phyloP scores from a whole-genome alignment of 64 coral and sea anemone species.

The Montipora efflorescens region DNA sequence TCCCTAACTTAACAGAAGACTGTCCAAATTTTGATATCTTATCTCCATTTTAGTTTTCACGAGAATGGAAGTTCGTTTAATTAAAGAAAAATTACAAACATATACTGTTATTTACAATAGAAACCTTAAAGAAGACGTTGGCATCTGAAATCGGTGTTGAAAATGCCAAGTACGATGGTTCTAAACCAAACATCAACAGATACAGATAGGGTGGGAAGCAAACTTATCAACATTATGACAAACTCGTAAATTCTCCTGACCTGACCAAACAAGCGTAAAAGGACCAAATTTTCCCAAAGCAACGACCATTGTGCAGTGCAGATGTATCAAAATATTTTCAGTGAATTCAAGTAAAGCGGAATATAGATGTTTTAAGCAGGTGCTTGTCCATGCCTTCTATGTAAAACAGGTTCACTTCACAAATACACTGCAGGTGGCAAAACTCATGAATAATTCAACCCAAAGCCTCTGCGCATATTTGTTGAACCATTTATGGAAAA shows the following conservation, averaged over 20 bases:
- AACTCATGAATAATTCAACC: constrained; percentile 3
- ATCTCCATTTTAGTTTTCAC: not conserved
- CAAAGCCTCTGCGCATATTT: not conserved
- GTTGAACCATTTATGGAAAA: not conserved
- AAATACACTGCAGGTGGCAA: constrained; percentile 27
- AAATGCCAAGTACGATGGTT: not conserved
- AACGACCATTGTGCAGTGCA: constrained; percentile 5
- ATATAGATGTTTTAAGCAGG: not conserved
- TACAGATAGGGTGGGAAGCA: not conserved
- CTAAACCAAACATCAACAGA: not conserved
- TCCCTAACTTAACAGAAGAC: not conserved
- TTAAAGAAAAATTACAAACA: not conserved
- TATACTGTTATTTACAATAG: not conserved
- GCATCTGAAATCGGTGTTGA: not conserved
- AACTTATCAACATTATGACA: not conserved
- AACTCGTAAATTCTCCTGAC: not conserved
- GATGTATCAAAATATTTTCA: not conserved
- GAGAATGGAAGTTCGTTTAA: not conserved
- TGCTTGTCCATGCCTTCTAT: not conserved
- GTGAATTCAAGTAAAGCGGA: not conserved
- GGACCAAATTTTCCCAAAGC: constrained; percentile 62
- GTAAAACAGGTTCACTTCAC: not conserved
- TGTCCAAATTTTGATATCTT: not conserved
- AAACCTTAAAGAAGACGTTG: not conserved
- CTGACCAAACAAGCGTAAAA: constrained; percentile 67